Percentiles rank a stretch among this genome's conserved stretches.
These are phyloP conservation scores for Triplophysa yarkandensis DNA, from an alignment of 2,797 vertebrate species.

Conservation along the genomic window DNA sequence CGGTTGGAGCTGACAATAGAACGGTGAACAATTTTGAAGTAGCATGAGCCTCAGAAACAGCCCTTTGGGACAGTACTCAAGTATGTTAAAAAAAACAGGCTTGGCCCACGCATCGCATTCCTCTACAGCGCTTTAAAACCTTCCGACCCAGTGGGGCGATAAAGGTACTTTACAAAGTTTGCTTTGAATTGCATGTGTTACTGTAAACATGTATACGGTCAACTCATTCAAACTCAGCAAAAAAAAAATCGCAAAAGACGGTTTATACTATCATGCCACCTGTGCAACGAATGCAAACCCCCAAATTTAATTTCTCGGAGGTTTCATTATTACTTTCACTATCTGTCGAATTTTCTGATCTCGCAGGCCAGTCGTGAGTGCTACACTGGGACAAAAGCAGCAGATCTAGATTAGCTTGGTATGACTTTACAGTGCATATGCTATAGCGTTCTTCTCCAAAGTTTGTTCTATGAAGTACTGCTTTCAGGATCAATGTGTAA, in stretches of 20 bases:
- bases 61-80: not conserved
- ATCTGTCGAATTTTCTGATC: not conserved
- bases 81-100: not conserved
- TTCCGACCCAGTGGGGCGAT: not conserved
- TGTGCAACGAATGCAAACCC: not conserved
- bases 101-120: not conserved
- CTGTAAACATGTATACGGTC: conserved; percentile 2
- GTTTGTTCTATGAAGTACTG: not conserved
- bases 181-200: not conserved
- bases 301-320: not conserved
- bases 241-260: not conserved
- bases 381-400: not conserved
- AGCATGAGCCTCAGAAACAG: conserved; percentile 6
- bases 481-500: not conserved
- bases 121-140: not conserved
- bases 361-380: not conserved
- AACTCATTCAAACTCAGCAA: not conserved
- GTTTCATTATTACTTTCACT: too few species aligned
- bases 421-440: not conserved
- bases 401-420: not conserved
- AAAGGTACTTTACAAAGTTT: conserved; percentile 3
- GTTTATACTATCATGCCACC: not conserved
- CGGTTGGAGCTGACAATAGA: conserved; percentile 1
- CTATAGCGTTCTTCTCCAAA: not conserved
- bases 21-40: not conserved